Conservation (phyloP, 2,113 vertebrate genomes). For the Herpetotheres cachinnans region DNA sequence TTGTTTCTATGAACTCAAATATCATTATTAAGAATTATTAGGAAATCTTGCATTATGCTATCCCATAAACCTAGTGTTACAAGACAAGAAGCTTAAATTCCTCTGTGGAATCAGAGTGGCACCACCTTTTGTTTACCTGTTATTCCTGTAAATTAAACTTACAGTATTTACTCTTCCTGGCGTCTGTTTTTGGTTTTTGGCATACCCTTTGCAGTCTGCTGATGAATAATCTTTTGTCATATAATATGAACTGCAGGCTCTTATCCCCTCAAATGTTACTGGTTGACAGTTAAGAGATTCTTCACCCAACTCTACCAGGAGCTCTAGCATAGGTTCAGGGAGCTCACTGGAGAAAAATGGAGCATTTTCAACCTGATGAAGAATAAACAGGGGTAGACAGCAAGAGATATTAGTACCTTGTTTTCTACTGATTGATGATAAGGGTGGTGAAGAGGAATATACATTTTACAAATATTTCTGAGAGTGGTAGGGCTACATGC, state of each 20-base stretch:
- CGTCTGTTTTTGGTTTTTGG: not conserved
- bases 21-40: not conserved
- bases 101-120: not conserved
- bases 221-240: not conserved
- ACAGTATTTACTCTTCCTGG: not conserved
- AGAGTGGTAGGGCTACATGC: not conserved
- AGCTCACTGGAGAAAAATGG: fast-evolving
- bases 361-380: not conserved
- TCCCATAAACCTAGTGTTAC: not conserved
- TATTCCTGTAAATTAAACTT: not conserved
- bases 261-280: not conserved
- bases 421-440: not conserved
- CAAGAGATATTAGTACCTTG: not conserved
- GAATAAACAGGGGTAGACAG: not conserved
- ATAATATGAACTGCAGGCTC: not conserved
- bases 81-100: not conserved
- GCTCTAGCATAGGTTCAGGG: not conserved
- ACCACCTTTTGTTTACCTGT: not conserved
- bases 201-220: not conserved
- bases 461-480: not conserved
- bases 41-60: not conserved
- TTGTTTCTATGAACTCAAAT: not conserved
- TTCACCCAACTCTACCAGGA: not conserved
- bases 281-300: not conserved
- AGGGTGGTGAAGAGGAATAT: not conserved